Base-by-base conservation (phyloP, 2,888 invertebrate genomes). In the Drosophila robusta region DNA sequence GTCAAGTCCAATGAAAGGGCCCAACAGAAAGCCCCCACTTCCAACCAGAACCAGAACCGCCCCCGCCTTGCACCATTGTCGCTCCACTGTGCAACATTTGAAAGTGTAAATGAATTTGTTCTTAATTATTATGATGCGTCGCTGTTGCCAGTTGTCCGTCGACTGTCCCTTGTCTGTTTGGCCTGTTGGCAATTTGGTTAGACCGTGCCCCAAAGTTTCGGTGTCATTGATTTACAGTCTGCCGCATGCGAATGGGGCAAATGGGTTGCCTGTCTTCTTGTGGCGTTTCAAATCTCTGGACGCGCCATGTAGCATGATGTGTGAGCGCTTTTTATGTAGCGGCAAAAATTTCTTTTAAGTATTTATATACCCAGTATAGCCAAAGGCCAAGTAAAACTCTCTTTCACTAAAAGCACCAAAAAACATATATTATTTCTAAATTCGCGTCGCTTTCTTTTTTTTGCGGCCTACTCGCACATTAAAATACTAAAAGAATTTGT, bases 41-140 rank as follows among this genome's bases (percentile, higher is more conserved):
- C n/a, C 29, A 11, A 8, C 22, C 29, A 29, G 9, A 0, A 26
- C 5, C 34, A 29, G 9, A 0, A 26, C 5, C 34, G 38, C 44
- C 26, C 11, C 52, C 32, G 18, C 22, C 18, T n/a, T 36, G 46
- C 38, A 2, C n/a, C 26, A 32, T 11, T 56, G 11, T 11, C 26
- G 46, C 41, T 4, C 14, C 26, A 36, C n/a, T 56, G 7, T 45
- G 63, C 76, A 61, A 44, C 84, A 61, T 75, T 75, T 68, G 74
- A 84, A 87, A 87, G 86, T 86, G 86, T 88, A 89, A 89, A 87
- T 87, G 86, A 89, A 89, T 87, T 87, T 87, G 86, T 87, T 89
- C 89, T 81, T 87, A 87, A 89, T 87, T 87, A 87, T 89, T 69
- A 78, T 76, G 78, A 70, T 67, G 76, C 70, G 42, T 52, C 45